These are phyloP conservation scores for Andricus curvator DNA, from an alignment of 2,888 invertebrate species.

Conservation along the genomic window DNA sequence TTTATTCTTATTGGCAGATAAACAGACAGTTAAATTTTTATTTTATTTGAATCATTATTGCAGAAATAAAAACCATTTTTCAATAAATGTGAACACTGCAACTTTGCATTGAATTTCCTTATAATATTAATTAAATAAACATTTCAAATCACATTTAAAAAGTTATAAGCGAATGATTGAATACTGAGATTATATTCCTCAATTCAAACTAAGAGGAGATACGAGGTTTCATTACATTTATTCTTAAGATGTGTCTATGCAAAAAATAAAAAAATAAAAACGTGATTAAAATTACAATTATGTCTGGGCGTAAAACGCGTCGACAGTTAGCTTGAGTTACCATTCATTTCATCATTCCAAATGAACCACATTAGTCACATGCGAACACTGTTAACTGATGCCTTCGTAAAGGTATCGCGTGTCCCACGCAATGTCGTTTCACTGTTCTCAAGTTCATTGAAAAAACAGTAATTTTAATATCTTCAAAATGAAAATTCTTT, in stretches of 20 bases:
- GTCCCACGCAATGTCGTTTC: constrained; percentile 20
- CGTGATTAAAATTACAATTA: not conserved
- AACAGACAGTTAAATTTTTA: too few relatives aligned
- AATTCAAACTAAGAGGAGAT: too few relatives aligned
- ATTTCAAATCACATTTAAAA: too few relatives aligned
- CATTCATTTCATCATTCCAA: not conserved
- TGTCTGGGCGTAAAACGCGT: not conserved
- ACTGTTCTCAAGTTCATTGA: constrained; percentile 33
- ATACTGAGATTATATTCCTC: too few relatives aligned
- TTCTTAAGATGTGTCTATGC: not conserved
- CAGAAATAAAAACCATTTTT: too few relatives aligned
- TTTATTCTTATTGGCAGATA: too few relatives aligned
- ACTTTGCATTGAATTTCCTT: too few relatives aligned
- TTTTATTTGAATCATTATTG: too few relatives aligned
- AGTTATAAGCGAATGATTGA: too few relatives aligned
- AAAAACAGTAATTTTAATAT: constrained; percentile 2
- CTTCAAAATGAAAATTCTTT: not conserved
- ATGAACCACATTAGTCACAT: constrained; percentile 19
- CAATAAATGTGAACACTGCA: too few relatives aligned
- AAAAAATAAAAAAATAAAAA: not conserved
- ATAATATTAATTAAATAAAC: too few relatives aligned
- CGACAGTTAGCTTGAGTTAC: not conserved
- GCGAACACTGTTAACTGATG: constrained; percentile 2
- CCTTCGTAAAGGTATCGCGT: constrained; percentile 32
- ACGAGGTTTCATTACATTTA: not conserved